Evolutionary conservation across 2,113 vertebrate genomes (phyloP).

Genomic region (Menura novaehollandiae): DNA sequence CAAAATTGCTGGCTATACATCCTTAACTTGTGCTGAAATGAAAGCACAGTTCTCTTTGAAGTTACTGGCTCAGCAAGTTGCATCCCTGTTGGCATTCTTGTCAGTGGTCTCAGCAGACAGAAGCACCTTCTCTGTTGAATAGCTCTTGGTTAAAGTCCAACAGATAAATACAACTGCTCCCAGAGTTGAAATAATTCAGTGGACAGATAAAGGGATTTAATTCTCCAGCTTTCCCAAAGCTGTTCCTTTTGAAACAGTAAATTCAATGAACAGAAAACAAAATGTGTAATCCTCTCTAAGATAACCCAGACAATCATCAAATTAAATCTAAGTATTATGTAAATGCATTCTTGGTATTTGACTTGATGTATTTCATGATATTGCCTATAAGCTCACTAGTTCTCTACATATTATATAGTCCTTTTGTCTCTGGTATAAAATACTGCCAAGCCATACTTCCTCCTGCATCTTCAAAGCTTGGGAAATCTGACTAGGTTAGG

Average conservation of each 20-base stretch:
- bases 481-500: neutral
- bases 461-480: neutral
- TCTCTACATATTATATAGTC: neutral
- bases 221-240: neutral
- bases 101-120: neutral
- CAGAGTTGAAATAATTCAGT: neutral
- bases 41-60: constrained; percentile 10
- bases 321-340: constrained; percentile 15
- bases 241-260: neutral
- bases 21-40: neutral
- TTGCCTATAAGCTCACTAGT: neutral
- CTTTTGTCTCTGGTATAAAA: neutral
- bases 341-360: neutral
- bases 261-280: constrained; percentile 12
- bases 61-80: neutral
- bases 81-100: neutral
- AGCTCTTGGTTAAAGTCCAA: neutral
- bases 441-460: neutral
- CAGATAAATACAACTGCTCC: neutral
- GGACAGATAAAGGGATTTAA: constrained; percentile 34
- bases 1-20: neutral
- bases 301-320: neutral
- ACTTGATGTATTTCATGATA: neutral
- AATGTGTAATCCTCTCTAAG: neutral
- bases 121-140: neutral